A percentile compares a stretch with the other conserved stretches of the same genome.
Evolutionary conservation across 2,797 vertebrate species (phyloP).

Genomic region (Poeciliopsis turneri): DNA sequence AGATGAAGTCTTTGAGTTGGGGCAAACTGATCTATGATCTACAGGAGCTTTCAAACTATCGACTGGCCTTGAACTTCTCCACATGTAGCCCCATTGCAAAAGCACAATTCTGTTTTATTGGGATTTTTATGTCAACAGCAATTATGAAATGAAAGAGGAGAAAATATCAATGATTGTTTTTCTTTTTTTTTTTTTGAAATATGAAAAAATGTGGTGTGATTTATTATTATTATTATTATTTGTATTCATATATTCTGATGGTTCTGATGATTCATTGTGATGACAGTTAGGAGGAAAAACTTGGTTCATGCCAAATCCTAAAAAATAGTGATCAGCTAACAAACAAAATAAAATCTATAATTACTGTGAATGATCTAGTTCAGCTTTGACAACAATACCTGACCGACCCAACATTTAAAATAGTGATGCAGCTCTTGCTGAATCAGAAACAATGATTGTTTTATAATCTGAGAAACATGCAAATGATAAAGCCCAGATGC

Average conservation of each 20-base stretch:
- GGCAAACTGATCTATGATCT: no score
- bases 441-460: background rate
- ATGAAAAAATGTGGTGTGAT: background rate
- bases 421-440: background rate
- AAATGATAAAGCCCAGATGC: no score
- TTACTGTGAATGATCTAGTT: background rate
- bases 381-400: no score
- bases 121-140: background rate
- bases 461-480: background rate
- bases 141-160: background rate
- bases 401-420: background rate
- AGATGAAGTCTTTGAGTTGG: background rate
- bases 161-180: background rate
- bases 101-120: background rate
- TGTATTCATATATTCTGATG: background rate
- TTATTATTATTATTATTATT: background rate
- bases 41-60: background rate
- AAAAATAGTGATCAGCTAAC: background rate
- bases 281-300: background rate
- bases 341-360: background rate
- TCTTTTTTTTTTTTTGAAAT: background rate
- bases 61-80: background rate
- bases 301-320: background rate
- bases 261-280: slow-evolving; percentile 2
- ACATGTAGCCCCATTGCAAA: background rate